Evolutionary conservation across 2,113 vertebrate genomes (phyloP).

Genomic region (Osmerus mordax): DNA sequence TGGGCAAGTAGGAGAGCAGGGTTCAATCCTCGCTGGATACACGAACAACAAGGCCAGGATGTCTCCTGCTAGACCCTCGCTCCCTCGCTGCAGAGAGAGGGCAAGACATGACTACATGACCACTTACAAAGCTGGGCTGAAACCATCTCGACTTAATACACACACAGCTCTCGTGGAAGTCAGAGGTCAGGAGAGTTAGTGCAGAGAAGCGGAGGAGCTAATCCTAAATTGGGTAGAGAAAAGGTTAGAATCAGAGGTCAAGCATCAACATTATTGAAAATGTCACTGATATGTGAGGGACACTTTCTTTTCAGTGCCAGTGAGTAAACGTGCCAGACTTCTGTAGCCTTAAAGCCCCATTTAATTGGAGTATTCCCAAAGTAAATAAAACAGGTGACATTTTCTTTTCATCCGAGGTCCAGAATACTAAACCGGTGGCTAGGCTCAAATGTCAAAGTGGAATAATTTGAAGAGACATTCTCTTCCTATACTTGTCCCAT

Average conservation of each 20-base stretch:
- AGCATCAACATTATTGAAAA: constrained; percentile 67
- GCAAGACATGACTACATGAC: too few species aligned
- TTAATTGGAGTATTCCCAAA: constrained; percentile 75
- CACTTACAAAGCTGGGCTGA: too few species aligned
- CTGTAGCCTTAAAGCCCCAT: constrained; percentile 67
- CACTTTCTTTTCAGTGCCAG: constrained; percentile 34
- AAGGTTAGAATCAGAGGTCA: constrained; percentile 64
- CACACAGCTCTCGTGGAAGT: not conserved
- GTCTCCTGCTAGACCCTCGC: too few species aligned
- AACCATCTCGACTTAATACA: constrained; percentile 5
- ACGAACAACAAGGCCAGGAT: too few species aligned
- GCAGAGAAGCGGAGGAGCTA: constrained; percentile 47
- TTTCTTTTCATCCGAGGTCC: constrained; percentile 63
- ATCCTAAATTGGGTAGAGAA: constrained; percentile 56
- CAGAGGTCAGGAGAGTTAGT: constrained; percentile 36
- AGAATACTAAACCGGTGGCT: constrained; percentile 65
- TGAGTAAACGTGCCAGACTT: constrained; percentile 22
- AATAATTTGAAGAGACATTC: constrained; percentile 68
- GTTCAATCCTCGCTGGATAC: too few species aligned
- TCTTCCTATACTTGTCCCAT: constrained; percentile 52
- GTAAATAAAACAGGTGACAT: constrained; percentile 78
- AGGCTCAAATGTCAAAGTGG: constrained; percentile 74
- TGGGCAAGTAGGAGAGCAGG: too few species aligned
- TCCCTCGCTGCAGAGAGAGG: too few species aligned
- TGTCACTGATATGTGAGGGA: constrained; percentile 58